Percentiles rank a stretch among this genome's conserved stretches.
These are phyloP conservation scores for Hemicrepidius hirtus DNA, from an alignment of 2,888 invertebrate genomes.

Conservation along the genomic window DNA sequence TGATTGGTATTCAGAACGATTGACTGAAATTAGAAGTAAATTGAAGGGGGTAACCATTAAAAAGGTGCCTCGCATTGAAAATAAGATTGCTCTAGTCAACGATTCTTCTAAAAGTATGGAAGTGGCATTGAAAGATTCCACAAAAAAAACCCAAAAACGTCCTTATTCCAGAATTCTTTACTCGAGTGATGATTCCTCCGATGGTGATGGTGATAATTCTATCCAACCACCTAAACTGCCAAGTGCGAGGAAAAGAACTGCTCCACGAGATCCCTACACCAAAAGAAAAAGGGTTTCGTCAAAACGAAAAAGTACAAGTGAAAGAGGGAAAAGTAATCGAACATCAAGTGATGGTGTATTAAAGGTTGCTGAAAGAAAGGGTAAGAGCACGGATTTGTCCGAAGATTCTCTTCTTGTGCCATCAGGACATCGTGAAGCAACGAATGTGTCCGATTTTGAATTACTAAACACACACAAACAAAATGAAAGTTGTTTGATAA, in stretches of 20 bases:
- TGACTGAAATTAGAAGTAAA: background rate
- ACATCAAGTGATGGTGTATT: background rate
- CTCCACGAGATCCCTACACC: background rate
- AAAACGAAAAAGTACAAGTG: background rate
- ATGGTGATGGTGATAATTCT: no score
- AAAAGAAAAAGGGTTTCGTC: background rate
- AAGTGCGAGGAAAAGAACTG: conserved; percentile 2
- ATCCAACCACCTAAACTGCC: background rate
- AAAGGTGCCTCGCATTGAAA: background rate
- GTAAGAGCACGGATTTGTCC: no score
- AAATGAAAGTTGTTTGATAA: conserved; percentile 17
- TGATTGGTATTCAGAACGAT: conserved; percentile 26
- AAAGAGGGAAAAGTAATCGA: conserved; percentile 1
- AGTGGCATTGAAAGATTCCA: no score
- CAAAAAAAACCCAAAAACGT: no score
- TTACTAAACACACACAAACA: background rate
- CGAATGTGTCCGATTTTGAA: conserved; percentile 2
- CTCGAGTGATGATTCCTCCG: no score
- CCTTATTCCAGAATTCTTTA: no score
- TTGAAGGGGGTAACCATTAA: background rate
- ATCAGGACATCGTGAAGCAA: conserved; percentile 41
- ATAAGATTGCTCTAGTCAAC: background rate
- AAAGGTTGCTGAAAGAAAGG: no score
- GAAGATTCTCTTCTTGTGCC: no score
- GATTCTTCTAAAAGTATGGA: no score